Base-by-base conservation (phyloP, 92 coral and sea anemone species). In the Palythoa grandiflora region DNA sequence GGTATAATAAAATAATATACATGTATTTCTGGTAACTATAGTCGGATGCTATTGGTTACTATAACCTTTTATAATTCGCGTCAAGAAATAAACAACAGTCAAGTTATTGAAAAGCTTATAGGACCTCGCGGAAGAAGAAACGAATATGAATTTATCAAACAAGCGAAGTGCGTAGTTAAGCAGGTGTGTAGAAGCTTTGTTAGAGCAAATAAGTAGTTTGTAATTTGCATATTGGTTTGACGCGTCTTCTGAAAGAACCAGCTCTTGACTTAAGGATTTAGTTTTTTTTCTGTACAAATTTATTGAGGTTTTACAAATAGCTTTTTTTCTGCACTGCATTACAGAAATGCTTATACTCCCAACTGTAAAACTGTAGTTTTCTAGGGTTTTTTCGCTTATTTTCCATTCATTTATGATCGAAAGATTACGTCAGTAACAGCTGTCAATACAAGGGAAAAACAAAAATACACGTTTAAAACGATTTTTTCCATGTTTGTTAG, bases 181-280 rank as follows among this genome's bases (percentile, higher is more conserved):
- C 86, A 81, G 86, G 75, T 81, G 86, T 66, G 74, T 19, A 11
- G n/a, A 66, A 36, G 75, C 66, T 75, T 55, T 68, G 52, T 38
- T 20, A 44, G 15, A 19, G 35, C 75, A 66, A 81, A 48, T 21
- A 81, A 66, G 36, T 47, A 19, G 73, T 17, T 47, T 81, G 6
- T 13, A 81, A 81, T 81, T 81, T 81, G 86, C 86, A 81, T 81
- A 80, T 37, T 19, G 40, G 75, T 47, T 38, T 37, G 83, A 73
- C 38, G 78, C 11, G 19, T 38, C 38, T n/a, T 36, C 38, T 10
- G 39, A 77, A 50, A 36, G 17, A 51, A 77, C 81, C 61, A 77
- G 16, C 38, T 20, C 47, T 70, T 70, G 21, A 16, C 1, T 28
- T 15, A 38, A 14, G 13, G 39, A 38, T 59, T 63, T 10, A 70